Evolutionary conservation across 2,888 invertebrate genomes (phyloP), one percentile per base, ranked within the genome.

Genomic region (Zaprionus lineosus): DNA sequence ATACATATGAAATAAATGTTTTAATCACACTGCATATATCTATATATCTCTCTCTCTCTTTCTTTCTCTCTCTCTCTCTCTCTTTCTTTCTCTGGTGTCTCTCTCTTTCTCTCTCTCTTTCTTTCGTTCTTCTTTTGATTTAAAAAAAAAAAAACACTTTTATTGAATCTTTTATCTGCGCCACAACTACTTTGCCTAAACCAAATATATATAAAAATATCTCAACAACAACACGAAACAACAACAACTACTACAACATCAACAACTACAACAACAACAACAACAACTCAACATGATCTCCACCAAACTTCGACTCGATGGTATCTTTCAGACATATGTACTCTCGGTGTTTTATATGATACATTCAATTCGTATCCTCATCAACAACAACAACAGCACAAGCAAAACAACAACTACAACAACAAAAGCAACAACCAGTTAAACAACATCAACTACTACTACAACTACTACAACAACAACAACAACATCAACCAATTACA

Each of bases 1-100:
- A 64, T 63, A 71, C 52, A 74, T 58, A 70, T 69, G 48, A 61
- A 63, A 66, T 84, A 68, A 76, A 84, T 82, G 74, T 84, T 84
- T 84, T 77, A 86, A 81, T 75, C 73, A 74, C 78, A 81, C 74
- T 83, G 81, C 81, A 73, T 85, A n/a, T n/a, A n/a, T 65, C 51
- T 61, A 50, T 65, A 62, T 65, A 56, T 24, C 24, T 24, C 4
- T 24, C 24, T 24, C 24, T 24, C 56, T 24, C 24, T 24, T 8
- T 24, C 24, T 24, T n/a, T 24, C 8, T 24, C 24, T 24, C 24
- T 78, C 66, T 74, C 81, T 74, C 66, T 66, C 66, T 77, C 66
- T 70, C 65, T 77, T 57, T 84, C 73, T 83, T 66, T 79, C 76
- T 81, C 77, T 76, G 76, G 71, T 72, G 65, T 82, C 68, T 81